Evolutionary conservation across 2,797 vertebrate genomes (phyloP).

Genomic region (Numenius phaeopus): DNA sequence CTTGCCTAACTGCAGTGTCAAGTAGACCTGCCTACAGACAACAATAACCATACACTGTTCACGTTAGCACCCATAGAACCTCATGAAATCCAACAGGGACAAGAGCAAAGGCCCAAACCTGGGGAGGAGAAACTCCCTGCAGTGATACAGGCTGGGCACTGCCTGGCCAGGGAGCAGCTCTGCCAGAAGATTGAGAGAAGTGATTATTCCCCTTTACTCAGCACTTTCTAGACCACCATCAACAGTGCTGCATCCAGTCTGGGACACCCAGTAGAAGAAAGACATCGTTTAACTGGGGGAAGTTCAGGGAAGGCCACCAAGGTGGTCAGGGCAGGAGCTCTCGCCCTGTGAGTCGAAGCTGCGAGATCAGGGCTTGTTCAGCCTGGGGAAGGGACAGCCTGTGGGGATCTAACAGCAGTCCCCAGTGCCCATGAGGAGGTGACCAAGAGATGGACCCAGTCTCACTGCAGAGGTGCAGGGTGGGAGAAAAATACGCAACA

Average conservation of each 20-base stretch:
- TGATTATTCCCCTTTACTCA: background rate
- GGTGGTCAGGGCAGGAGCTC: background rate
- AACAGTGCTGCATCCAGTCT: background rate
- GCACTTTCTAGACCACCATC: background rate
- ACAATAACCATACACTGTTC: background rate
- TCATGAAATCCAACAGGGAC: background rate
- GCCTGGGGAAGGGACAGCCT: background rate
- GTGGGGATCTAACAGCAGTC: background rate
- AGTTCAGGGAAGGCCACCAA: background rate
- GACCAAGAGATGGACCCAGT: background rate
- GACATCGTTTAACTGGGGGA: background rate
- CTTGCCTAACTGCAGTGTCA: background rate
- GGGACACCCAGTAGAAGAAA: background rate
- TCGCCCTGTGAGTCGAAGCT: background rate
- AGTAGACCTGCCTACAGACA: background rate
- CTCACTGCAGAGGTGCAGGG: background rate
- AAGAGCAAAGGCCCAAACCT: background rate
- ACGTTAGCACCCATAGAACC: rapidly evolving
- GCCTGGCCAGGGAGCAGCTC: background rate
- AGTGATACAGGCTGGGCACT: rapidly evolving
- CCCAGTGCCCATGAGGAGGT: rapidly evolving
- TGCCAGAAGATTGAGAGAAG: background rate
- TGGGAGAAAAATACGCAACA: background rate
- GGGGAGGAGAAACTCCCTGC: background rate
- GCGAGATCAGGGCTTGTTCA: background rate